Evolutionary conservation across 2,888 invertebrate species (phyloP).

Genomic region (Drosophila gaucha): DNA sequence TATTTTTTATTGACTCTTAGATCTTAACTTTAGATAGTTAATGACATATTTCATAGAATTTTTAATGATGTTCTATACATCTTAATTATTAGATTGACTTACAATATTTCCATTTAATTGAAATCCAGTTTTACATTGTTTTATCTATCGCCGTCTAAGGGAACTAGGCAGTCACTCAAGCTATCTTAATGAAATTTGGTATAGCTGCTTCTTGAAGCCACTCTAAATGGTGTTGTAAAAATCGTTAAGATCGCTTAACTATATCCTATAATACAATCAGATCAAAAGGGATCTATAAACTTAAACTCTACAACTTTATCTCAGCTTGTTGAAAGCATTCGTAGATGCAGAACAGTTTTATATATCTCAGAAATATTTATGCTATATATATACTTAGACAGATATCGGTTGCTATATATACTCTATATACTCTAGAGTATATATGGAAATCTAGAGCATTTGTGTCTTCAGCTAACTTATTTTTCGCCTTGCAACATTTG

Average conservation of each 20-base stretch:
- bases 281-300: no score
- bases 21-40: no score
- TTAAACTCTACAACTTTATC: neutral
- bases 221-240: no score
- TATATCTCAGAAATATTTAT: neutral
- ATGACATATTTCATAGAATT: no score
- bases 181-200: no score
- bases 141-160: no score
- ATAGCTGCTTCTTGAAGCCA: no score
- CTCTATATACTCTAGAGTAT: neutral
- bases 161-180: no score
- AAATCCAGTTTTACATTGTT: neutral
- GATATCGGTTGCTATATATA: neutral
- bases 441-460: conserved; percentile 8
- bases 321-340: neutral
- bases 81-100: no score
- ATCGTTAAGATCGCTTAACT: neutral
- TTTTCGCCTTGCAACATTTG: neutral
- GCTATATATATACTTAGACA: neutral
- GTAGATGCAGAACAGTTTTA: neutral
- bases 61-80: no score
- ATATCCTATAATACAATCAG: neutral
- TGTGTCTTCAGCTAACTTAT: neutral
- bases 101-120: neutral
- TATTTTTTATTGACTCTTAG: no score